Evolutionary conservation across 2,797 vertebrate genomes (phyloP), one percentile per base, ranked within the genome.

Genomic region (Neosilurus hyrtlii): DNA sequence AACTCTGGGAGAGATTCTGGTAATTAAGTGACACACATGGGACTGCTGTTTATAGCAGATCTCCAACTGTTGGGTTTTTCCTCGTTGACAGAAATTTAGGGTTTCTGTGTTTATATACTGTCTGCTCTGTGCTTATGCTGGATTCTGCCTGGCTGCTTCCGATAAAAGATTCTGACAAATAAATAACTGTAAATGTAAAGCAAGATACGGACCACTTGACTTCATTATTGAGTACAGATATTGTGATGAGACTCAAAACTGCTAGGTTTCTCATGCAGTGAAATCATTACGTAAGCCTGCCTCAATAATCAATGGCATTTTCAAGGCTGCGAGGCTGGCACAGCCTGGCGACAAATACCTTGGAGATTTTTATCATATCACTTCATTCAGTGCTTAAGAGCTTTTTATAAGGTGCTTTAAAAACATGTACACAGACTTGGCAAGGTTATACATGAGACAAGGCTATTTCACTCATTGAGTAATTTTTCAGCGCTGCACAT

Each of bases 301-400:
- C 12, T 59, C 16, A 22, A 78, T 63, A 16, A 78, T 78, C 52
- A 56, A 30, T 57, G 52, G 43, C 65, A 71, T 43, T 80, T 80
- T 71, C 79, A 61, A 71, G 35, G 54, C 35, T 80, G 18, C 56
- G 22, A 80, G 35, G 5, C 52, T 57, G 26, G 16, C 67, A 51
- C 51, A 68, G 26, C 54, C 66, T 80, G 79, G 35, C 37, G 51
- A 51, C 76, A 26, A 63, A 63, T 51, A 49, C 37, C 37, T 26
- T 65, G 57, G 59, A 63, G 59, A 11, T 26, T 52, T 78, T 37
- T 12, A 26, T 35, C n/a, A 37, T 75, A 59, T 35, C 43, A 61
- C 15, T 76, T 59, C 30, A 76, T 43, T 76, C 26, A 22, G 20
- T 15, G 22, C 30, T n/a, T 2, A n/a, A 43, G 18, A 43, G 15